These are phyloP conservation scores for Nanger granti DNA, from an alignment of 2,113 vertebrate genomes.

Conservation along the genomic window DNA sequence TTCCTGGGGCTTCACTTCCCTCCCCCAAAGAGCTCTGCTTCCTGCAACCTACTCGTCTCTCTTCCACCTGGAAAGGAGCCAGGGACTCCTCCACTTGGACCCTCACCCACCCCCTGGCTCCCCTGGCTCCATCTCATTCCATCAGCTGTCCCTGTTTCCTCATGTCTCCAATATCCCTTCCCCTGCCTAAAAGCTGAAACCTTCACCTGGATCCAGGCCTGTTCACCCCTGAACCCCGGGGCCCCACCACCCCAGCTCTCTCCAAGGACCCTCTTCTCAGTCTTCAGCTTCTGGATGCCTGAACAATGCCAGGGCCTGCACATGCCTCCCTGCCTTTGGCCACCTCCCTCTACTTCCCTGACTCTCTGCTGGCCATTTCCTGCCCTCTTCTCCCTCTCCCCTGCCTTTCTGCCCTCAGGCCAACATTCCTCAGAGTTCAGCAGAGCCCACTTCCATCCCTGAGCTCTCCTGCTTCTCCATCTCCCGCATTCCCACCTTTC, in stretches of 20 bases:
- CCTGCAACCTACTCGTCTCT: background rate
- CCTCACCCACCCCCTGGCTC: too few relatives aligned
- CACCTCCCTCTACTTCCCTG: background rate
- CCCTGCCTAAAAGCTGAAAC: background rate
- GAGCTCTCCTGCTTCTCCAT: background rate
- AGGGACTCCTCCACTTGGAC: background rate
- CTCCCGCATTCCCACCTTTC: background rate
- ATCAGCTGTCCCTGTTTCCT: background rate
- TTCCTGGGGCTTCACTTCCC: background rate
- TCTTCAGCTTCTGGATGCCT: background rate
- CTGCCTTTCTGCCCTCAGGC: background rate
- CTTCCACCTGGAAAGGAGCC: background rate
- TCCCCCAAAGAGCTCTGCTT: background rate
- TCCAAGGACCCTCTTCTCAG: background rate
- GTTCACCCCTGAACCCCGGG: fast-evolving
- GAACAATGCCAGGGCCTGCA: background rate
- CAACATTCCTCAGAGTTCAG: background rate
- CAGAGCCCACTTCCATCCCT: background rate
- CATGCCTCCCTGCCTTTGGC: background rate
- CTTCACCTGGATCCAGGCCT: background rate
- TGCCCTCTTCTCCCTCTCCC: background rate
- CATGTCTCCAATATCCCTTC: background rate
- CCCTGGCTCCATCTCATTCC: background rate
- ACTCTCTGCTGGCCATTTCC: background rate
- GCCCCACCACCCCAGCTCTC: background rate